Evolutionary conservation across 2,888 invertebrate genomes (phyloP).

Genomic region (Lasioglossum zephyrum): DNA sequence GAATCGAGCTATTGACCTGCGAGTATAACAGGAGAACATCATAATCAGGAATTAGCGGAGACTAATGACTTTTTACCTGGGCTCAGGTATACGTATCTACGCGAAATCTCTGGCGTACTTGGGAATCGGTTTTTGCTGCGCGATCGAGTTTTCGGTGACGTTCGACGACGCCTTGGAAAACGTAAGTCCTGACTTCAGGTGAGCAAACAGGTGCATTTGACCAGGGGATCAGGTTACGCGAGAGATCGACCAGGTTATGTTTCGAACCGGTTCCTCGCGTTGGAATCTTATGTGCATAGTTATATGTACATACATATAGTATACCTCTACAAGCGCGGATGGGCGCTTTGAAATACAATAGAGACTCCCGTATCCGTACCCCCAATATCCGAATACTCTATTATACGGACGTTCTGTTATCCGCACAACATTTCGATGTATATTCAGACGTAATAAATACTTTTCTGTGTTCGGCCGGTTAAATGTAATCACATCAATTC

Average conservation of each 20-base stretch:
- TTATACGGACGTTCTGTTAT: too few relatives aligned
- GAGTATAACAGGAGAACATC: constrained; percentile 58
- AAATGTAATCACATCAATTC: too few relatives aligned
- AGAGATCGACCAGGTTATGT: constrained; percentile 72
- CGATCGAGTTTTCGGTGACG: constrained; percentile 19
- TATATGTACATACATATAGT: not conserved
- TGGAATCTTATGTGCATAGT: constrained; percentile 49
- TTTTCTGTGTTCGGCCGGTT: too few relatives aligned
- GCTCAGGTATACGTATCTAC: not conserved
- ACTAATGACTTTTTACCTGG: constrained; percentile 21
- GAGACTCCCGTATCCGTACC: too few relatives aligned
- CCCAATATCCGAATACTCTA: too few relatives aligned
- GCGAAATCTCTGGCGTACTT: not conserved
- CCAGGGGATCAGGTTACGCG: constrained; percentile 76
- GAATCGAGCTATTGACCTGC: constrained; percentile 64
- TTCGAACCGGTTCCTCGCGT: constrained; percentile 68
- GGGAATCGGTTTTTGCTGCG: not conserved
- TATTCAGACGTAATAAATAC: too few relatives aligned
- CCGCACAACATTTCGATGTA: too few relatives aligned
- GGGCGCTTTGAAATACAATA: not conserved
- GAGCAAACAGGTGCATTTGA: constrained; percentile 80
- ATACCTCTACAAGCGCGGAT: constrained; percentile 19
- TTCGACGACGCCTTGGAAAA: constrained; percentile 58
- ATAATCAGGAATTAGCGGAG: constrained; percentile 40
- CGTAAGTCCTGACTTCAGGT: constrained; percentile 77